Base-by-base conservation (phyloP, 2,888 invertebrate species). In the Agriopis leucophaearia region DNA sequence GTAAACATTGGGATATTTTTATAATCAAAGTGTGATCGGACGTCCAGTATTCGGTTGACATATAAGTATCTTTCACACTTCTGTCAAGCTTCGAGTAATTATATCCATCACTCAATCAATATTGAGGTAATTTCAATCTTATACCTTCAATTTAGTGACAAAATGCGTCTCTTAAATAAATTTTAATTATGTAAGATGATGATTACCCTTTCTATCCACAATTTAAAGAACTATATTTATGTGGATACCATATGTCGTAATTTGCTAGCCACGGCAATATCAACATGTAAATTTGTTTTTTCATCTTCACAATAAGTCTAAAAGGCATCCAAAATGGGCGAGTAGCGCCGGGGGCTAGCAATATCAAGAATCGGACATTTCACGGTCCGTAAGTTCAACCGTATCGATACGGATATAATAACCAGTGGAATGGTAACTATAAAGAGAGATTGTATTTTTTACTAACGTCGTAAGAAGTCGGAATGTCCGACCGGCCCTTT, bases 381-480 rank as follows among this genome's bases (percentile, higher is more conserved):
- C 93, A 93, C 92, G 93, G 84, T 92, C 90, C 88, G 90, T 91
- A 91, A 92, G 89, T 86, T 86, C 83, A 83, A 84, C 86, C 88
- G 88, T 90, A 91, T 90, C 92, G 90, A 89, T 89, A 90, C 90
- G 90, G 90, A 90, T 90, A 91, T 90, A 93, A 93, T 92, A 92
- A 92, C 93, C 93, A 92, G 89, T 89, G 91, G 87, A 93, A 93
- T 92, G 91, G 91, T 93, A 92, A 93, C 93, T 93, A 93, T 93
- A 93, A 93, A 93, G 93, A 89, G 86, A 93, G 92, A 93, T 93
- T 93, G 92, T 93, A 90, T 92, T 93, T 92, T 93, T 93, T 93
- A 93, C 91, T 93, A 92, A 90, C 92, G 91, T 93, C 93, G 89
- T 93, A 93, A 92, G 92, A 89, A 90, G 87, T 92, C 86, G 92